Evolutionary conservation across 2,888 invertebrate genomes (phyloP).

Genomic region (Epistrophe eligans): DNA sequence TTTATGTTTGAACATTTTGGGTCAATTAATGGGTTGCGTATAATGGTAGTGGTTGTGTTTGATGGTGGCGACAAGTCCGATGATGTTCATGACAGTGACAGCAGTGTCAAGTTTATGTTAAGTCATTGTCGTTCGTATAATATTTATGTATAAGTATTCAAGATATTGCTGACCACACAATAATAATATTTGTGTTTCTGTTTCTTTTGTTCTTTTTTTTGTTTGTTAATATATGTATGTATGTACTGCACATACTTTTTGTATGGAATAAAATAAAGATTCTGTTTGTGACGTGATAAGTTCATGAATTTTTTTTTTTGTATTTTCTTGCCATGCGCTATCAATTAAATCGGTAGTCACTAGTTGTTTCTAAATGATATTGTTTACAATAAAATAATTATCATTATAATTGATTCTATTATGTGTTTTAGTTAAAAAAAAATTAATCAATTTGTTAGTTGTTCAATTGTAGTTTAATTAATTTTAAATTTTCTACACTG

Average conservation of each 20-base stretch:
- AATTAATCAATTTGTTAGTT: background rate
- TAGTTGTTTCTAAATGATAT: background rate
- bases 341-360: background rate
- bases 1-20: constrained; percentile 58
- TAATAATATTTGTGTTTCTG: background rate
- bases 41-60: background rate
- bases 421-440: background rate
- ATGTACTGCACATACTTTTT: too few species aligned
- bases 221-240: too few species aligned
- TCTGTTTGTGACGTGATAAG: constrained; percentile 6
- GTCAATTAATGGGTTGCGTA: constrained; percentile 1
- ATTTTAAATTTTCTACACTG: background rate
- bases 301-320: background rate
- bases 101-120: constrained; percentile 66
- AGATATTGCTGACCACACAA: constrained; percentile 5
- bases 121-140: constrained; percentile 56
- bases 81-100: constrained; percentile 64
- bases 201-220: background rate
- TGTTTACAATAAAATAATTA: background rate
- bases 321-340: background rate
- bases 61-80: constrained; percentile 17
- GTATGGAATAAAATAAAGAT: background rate
- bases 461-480: background rate
- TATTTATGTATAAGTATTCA: background rate
- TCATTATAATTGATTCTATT: background rate